These are phyloP conservation scores for Tragopan temminckii DNA, from an alignment of 2,797 vertebrate genomes.

Conservation along the genomic window DNA sequence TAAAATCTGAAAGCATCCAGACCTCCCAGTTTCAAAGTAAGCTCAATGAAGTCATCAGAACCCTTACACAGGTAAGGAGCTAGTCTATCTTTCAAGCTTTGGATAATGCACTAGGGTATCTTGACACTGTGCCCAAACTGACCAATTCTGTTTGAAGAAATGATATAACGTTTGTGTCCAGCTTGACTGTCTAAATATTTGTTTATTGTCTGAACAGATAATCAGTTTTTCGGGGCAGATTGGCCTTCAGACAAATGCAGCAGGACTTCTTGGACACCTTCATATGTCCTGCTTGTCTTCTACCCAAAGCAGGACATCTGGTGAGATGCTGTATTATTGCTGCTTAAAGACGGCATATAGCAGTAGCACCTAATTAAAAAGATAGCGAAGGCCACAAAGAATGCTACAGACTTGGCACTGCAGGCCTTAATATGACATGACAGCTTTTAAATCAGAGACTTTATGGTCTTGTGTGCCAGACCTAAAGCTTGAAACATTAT, in stretches of 20 bases:
- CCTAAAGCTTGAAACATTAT: not conserved
- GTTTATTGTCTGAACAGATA: conserved; percentile 80
- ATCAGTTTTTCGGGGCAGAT: conserved; percentile 91
- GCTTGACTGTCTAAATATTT: not conserved
- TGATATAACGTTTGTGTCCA: not conserved
- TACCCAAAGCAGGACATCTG: conserved; percentile 89
- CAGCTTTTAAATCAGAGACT: not conserved
- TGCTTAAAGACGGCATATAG: not conserved
- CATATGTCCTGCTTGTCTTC: conserved; percentile 90
- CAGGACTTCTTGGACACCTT: conserved; percentile 91
- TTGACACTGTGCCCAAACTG: not conserved
- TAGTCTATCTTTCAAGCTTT: not conserved
- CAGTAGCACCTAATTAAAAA: not conserved
- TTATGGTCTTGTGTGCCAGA: not conserved
- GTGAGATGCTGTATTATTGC: conserved; percentile 76
- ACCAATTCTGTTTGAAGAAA: not conserved
- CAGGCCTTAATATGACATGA: not conserved
- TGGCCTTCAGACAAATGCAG: conserved; percentile 93
- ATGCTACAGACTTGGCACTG: not conserved
- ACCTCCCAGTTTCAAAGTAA: conserved; percentile 90
- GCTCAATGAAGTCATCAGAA: conserved; percentile 92
- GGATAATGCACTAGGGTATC: not conserved
- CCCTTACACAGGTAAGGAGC: conserved; percentile 89
- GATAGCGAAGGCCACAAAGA: not conserved
- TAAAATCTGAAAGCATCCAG: conserved; percentile 89